phyloP scores from a whole-genome alignment of 2,113 vertebrate genomes.

The Vulpes ferrilata region DNA sequence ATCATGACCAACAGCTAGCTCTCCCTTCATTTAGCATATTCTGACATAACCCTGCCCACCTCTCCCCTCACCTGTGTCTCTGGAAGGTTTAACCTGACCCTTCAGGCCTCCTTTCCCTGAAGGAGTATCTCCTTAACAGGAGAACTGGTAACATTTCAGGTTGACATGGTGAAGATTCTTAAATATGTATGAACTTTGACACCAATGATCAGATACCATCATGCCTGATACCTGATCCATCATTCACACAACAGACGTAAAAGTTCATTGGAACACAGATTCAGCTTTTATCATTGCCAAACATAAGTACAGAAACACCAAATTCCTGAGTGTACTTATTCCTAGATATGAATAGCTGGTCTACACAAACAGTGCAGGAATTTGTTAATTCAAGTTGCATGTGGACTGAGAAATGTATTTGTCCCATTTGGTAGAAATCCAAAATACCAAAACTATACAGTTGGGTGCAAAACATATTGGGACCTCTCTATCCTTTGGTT shows the following conservation, averaged over 20 bases:
- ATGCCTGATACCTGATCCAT: neutral
- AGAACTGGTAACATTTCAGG: slow-evolving; percentile 51
- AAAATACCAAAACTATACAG: neutral
- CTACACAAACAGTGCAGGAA: neutral
- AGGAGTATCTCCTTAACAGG: neutral
- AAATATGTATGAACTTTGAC: slow-evolving; percentile 54
- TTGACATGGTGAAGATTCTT: slow-evolving; percentile 15
- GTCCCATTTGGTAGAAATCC: neutral
- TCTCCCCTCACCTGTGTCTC: neutral
- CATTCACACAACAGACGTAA: neutral
- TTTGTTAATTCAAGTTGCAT: neutral
- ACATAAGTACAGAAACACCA: neutral
- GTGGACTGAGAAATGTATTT: neutral
- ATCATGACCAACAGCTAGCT: neutral
- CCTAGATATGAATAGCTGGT: neutral
- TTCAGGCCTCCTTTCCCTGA: neutral
- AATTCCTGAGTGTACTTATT: neutral
- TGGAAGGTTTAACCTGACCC: neutral
- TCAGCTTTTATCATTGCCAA: neutral
- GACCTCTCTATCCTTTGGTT: neutral
- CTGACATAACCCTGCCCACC: neutral
- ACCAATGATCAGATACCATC: neutral
- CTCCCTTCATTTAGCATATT: neutral
- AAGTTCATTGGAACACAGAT: slow-evolving; percentile 41
- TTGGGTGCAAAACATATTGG: neutral